Conservation (phyloP, 2,113 vertebrate genomes). For the Brachyhypopomus gauderio region DNA sequence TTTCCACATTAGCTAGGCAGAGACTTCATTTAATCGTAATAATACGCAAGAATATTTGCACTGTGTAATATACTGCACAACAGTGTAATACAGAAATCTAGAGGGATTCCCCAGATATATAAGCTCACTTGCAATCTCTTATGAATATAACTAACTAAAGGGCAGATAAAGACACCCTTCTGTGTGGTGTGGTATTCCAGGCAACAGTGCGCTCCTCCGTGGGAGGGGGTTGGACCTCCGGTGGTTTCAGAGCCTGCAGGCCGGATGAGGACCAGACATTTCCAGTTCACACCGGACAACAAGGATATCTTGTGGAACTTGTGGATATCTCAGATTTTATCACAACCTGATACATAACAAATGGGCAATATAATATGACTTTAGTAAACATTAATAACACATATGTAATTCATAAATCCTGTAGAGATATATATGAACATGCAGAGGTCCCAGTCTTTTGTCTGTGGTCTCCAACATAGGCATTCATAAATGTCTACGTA, state of each 20-base stretch:
- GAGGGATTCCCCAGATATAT: background rate
- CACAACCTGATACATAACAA: background rate
- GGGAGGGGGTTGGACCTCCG: background rate
- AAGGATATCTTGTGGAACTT: background rate
- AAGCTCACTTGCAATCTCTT: no score
- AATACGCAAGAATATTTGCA: background rate
- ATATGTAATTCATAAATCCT: background rate
- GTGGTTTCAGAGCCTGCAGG: background rate
- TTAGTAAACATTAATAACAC: background rate
- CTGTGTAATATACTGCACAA: constrained; percentile 51
- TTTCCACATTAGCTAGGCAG: background rate
- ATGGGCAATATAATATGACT: background rate
- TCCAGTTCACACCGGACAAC: constrained; percentile 11
- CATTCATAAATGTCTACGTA: background rate
- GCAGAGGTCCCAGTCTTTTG: background rate
- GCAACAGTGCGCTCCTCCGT: background rate
- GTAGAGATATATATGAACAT: background rate
- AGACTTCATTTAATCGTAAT: background rate
- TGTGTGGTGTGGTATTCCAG: background rate
- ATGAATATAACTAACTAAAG: background rate
- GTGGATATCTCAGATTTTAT: background rate
- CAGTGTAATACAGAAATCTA: background rate
- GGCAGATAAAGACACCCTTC: background rate
- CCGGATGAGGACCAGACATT: constrained; percentile 13
- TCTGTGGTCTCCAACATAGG: background rate